Evolutionary conservation across 2,113 vertebrate species (phyloP).

Genomic region (Condylura cristata): DNA sequence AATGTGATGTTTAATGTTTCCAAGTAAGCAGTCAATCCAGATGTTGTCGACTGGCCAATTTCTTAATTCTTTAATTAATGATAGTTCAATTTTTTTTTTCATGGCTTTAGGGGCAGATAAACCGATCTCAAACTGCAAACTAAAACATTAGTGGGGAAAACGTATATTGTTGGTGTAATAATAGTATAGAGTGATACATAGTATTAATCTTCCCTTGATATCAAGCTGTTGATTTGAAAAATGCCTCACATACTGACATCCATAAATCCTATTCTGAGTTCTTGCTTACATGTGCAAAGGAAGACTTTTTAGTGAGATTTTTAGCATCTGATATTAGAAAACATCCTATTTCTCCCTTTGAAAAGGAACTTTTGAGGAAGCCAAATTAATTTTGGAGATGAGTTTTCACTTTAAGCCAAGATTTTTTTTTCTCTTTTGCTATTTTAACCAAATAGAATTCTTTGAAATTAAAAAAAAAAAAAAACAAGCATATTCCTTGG

Average conservation of each 20-base stretch:
- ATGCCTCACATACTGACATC: neutral
- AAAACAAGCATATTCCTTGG: slow-evolving; percentile 67
- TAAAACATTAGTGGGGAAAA: slow-evolving; percentile 9
- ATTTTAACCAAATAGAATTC: slow-evolving; percentile 75
- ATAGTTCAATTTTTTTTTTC: neutral
- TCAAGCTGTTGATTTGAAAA: neutral
- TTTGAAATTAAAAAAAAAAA: slow-evolving; percentile 67
- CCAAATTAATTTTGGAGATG: slow-evolving; percentile 74
- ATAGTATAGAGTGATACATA: neutral
- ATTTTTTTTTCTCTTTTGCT: slow-evolving; percentile 62
- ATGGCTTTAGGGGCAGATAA: slow-evolving; percentile 42
- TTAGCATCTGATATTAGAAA: slow-evolving; percentile 56
- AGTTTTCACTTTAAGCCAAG: slow-evolving; percentile 72
- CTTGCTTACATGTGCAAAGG: neutral
- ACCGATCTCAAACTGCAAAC: slow-evolving; percentile 9
- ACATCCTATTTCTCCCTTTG: slow-evolving; percentile 28
- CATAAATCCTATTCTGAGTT: neutral
- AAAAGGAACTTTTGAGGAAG: slow-evolving; percentile 47
- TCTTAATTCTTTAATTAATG: neutral
- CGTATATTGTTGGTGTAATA: neutral
- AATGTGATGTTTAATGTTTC: neutral
- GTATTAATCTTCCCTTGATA: neutral
- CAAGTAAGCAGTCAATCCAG: neutral
- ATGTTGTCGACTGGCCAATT: neutral
- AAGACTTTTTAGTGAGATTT: slow-evolving; percentile 36